Base-by-base conservation (phyloP, 1,140 invertebrate genomes). In the Heliconius congener region DNA sequence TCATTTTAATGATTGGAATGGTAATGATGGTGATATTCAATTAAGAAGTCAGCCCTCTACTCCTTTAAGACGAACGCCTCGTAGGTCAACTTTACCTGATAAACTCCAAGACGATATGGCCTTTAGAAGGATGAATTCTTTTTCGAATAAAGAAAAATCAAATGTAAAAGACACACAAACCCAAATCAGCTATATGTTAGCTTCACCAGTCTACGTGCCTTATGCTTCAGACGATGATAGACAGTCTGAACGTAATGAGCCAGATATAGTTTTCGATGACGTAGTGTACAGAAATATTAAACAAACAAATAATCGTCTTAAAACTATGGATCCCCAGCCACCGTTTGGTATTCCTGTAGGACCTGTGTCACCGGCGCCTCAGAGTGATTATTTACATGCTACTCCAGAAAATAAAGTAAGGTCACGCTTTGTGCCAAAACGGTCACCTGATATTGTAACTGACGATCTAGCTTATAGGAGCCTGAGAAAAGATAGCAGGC, bases 261-360 rank as follows among this genome's bases (percentile, higher is more conserved):
- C 98, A 5, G 97, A 99, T 94, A 95, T 98, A 6, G 96, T 97
- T 6, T 94, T 96, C 16, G 98, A 99, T 89, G 98, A 99, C 92
- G 96, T 98, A 0, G 96, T 97, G 6, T 98, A 97, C 89, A 95
- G 98, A 81, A 98, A 96, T 83, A 96, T 98, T 74, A 96, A 96
- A 85, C 96, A 97, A 87, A 96, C 97, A 1, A 98, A 97, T 84
- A 96, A 96, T 87, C 96, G 96, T 19, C 92, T 96, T 37, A 97
- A 96, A 87, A 95, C 97, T 2, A 84, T 95, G 1, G 97, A 98
- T 77, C 97, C 97, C 9, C 98, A 98, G 87, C 98, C 97, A 37
- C 97, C 97, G 1, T 98, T 99, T 91, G 98, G 98, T 19, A 98
- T 99, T 85, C 98, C 98, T 0, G 86, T 98, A 13, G 97, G 97